These are phyloP conservation scores for Spinus pinus DNA, from an alignment of 2,797 vertebrate genomes.

Conservation along the genomic window DNA sequence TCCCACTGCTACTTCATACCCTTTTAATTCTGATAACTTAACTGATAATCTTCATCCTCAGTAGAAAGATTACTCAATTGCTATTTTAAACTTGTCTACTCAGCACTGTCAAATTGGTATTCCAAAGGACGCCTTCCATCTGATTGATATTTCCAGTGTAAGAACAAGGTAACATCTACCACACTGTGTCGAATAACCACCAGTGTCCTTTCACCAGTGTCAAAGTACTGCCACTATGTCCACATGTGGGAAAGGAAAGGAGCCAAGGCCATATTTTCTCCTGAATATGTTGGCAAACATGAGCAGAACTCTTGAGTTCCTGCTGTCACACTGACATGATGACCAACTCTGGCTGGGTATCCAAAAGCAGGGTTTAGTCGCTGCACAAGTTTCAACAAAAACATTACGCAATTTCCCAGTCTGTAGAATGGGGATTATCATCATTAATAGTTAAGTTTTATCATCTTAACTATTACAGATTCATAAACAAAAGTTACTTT, in stretches of 20 bases:
- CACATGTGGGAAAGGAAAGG: rapidly evolving
- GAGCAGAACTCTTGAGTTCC: not conserved
- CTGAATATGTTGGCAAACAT: not conserved
- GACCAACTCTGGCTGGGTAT: not conserved
- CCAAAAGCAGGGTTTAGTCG: not conserved
- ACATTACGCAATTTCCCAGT: not conserved
- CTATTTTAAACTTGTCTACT: not conserved
- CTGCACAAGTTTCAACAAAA: not conserved
- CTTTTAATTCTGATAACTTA: not conserved
- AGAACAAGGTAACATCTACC: not conserved
- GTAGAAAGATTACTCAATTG: not conserved
- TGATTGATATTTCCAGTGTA: not conserved
- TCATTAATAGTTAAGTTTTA: no score
- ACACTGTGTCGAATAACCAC: not conserved
- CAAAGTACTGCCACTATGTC: not conserved
- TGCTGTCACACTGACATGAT: not conserved
- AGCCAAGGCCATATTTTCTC: not conserved
- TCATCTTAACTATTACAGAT: not conserved
- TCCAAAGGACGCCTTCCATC: not conserved
- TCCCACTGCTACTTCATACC: not conserved
- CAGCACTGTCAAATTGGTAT: not conserved
- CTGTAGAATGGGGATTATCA: not conserved
- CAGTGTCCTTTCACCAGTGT: not conserved
- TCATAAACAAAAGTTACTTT: not conserved
- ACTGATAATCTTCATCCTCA: not conserved